Conservation (phyloP, 1,140 invertebrate species). For the Brachionus sp. region DNA sequence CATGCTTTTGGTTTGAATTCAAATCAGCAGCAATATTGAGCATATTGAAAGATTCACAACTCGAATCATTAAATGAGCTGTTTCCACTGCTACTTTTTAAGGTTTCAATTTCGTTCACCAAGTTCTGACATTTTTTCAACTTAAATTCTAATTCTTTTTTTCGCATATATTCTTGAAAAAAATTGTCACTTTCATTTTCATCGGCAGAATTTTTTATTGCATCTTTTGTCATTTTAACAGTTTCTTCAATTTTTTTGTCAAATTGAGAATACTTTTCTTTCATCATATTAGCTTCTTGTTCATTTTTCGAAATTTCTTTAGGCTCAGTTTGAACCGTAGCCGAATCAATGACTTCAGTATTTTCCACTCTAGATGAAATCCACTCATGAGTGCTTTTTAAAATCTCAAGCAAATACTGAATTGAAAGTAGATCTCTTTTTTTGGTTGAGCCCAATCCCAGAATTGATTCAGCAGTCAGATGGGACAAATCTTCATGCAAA, state of each 20-base stretch:
- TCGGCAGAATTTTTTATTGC: background rate
- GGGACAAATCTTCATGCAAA: slow-evolving; percentile 56
- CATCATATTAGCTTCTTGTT: background rate
- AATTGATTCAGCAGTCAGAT: slow-evolving; percentile 54
- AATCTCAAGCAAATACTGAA: slow-evolving; percentile 56
- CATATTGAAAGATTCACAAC: background rate
- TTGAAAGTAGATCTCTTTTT: slow-evolving; percentile 50
- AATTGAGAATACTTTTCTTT: slow-evolving; percentile 11
- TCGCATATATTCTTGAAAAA: slow-evolving; percentile 22
- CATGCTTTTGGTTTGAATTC: slow-evolving; percentile 25
- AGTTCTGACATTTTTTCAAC: background rate
- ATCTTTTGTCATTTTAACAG: background rate
- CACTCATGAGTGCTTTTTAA: slow-evolving; percentile 49
- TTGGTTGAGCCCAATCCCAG: slow-evolving; percentile 47
- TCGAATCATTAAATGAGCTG: background rate
- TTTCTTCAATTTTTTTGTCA: slow-evolving; percentile 4
- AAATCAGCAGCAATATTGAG: background rate
- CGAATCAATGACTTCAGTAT: background rate
- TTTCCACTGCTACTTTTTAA: slow-evolving; percentile 30
- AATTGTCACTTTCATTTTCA: background rate
- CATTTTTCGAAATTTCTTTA: background rate
- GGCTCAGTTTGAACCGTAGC: background rate
- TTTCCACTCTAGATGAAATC: background rate
- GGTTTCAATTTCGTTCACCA: background rate
- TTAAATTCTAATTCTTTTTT: slow-evolving; percentile 25